These are phyloP conservation scores for Rhagoletis pomonella DNA, from an alignment of 1,140 invertebrate species.

Conservation along the genomic window DNA sequence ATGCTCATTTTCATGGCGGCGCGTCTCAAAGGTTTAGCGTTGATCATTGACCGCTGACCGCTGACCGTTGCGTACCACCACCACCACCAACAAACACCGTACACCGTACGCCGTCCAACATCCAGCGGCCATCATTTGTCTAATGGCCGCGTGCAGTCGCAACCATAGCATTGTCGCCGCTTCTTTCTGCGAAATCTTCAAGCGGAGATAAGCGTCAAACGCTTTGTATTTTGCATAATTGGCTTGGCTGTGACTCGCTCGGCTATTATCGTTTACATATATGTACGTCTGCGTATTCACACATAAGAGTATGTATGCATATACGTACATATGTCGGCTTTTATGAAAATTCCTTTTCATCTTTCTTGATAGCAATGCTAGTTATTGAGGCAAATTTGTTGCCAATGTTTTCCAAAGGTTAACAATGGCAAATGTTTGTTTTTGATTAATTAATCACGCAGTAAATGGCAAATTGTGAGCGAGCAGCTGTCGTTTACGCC, in stretches of 20 bases:
- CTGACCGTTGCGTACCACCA: neutral
- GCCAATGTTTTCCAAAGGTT: neutral
- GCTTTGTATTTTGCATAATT: slow-evolving; percentile 50
- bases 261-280: neutral
- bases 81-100: neutral
- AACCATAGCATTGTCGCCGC: neutral
- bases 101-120: neutral
- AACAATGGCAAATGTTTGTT: slow-evolving; percentile 5
- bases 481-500: neutral
- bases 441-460: slow-evolving; percentile 7
- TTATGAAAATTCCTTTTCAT: slow-evolving; percentile 26
- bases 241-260: neutral
- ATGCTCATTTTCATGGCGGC: slow-evolving; percentile 12
- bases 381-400: neutral
- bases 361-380: slow-evolving; percentile 2
- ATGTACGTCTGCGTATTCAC: neutral
- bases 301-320: neutral
- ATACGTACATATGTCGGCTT: neutral
- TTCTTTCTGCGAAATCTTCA: slow-evolving; percentile 50
- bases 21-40: slow-evolving; percentile 7
- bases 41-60: slow-evolving; percentile 7
- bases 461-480: slow-evolving; percentile 12
- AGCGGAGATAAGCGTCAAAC: slow-evolving; percentile 30
- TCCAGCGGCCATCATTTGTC: neutral
- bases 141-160: neutral